Evolutionary conservation across 2,888 invertebrate species (phyloP).

Genomic region (Scelioninae gen. 2): DNA sequence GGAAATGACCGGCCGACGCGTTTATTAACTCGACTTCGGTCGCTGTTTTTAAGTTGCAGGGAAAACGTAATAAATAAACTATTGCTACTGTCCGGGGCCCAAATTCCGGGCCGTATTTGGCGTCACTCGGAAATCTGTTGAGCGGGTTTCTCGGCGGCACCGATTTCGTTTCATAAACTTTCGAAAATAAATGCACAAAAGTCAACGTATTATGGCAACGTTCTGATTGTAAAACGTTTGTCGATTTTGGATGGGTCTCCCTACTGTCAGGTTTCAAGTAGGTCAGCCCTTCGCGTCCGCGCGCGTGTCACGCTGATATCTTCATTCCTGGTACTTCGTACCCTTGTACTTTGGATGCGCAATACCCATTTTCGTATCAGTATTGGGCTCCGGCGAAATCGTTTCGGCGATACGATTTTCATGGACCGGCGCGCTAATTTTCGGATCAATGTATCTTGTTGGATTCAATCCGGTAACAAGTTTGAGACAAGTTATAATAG

Average conservation of each 20-base stretch:
- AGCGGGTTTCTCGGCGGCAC: constrained; percentile 11
- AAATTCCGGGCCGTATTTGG: constrained; percentile 19
- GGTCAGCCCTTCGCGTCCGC: constrained; percentile 32
- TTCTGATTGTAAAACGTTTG: constrained; percentile 42
- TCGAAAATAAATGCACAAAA: constrained; percentile 28
- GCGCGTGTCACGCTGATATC: constrained; percentile 26
- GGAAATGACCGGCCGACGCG: no score
- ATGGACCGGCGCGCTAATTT: no score
- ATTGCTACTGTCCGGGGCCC: constrained; percentile 20
- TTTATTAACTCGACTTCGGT: no score
- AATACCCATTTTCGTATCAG: constrained; percentile 6
- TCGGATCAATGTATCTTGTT: neutral
- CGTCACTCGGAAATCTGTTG: constrained; percentile 18
- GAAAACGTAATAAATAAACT: no score
- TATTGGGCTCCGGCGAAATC: constrained; percentile 6
- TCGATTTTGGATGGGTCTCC: no score
- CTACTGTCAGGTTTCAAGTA: no score
- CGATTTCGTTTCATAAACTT: constrained; percentile 14
- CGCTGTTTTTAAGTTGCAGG: no score
- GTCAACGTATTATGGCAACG: constrained; percentile 36
- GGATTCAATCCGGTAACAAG: neutral
- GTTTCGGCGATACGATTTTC: neutral
- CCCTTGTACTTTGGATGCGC: neutral
- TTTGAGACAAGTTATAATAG: no score
- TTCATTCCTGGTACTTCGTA: no score